A percentile compares a stretch with the other conserved stretches of the same genome.
phyloP scores from a whole-genome alignment of 2,113 vertebrate species.

The Rhinogobius similis region DNA sequence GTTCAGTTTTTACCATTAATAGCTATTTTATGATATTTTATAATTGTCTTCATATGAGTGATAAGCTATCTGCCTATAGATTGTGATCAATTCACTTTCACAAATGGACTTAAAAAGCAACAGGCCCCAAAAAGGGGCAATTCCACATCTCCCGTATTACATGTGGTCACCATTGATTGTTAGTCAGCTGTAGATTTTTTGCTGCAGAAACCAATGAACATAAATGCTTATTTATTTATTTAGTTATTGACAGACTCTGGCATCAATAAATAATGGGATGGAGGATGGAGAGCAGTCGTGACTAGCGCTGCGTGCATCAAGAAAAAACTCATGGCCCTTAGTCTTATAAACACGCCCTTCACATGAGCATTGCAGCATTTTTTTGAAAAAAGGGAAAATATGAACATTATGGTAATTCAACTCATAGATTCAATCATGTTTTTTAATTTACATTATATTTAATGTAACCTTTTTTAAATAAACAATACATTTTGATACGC shows the following conservation, averaged over 20 bases:
- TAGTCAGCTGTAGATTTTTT: conserved; percentile 32
- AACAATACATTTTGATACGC: no score
- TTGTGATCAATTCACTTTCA: background rate
- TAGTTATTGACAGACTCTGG: conserved; percentile 61
- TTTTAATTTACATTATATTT: no score
- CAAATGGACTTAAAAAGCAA: no score
- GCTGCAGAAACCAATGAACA: conserved; percentile 25
- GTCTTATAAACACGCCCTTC: conserved; percentile 26
- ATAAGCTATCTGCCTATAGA: background rate
- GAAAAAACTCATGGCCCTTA: conserved; percentile 24
- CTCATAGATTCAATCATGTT: no score
- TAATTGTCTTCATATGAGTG: background rate
- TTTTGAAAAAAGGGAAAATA: no score
- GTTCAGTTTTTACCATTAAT: background rate
- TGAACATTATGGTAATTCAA: no score
- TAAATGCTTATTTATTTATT: conserved; percentile 48
- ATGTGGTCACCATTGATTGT: conserved; percentile 28
- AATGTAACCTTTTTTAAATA: no score
- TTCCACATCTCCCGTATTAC: conserved; percentile 24
- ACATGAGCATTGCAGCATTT: background rate
- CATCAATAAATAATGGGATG: conserved; percentile 73
- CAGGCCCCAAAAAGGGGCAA: background rate
- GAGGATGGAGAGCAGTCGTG: conserved; percentile 66
- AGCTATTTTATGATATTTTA: background rate
- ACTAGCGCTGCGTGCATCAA: conserved; percentile 47